phyloP scores from a whole-genome alignment of 1,140 invertebrate genomes.

The Heliconius hermathena region DNA sequence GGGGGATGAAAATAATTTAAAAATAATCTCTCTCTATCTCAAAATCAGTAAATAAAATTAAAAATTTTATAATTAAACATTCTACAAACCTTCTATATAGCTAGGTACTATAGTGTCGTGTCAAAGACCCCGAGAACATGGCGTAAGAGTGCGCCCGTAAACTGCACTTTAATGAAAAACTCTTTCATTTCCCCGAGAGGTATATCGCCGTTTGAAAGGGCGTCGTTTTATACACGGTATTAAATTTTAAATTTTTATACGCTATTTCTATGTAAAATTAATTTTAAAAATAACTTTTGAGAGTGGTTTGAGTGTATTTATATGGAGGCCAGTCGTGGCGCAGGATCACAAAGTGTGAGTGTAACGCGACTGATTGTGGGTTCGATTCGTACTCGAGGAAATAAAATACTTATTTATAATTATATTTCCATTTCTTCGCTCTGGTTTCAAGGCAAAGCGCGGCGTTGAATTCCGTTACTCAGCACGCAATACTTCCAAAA shows the following conservation, averaged over 20 bases:
- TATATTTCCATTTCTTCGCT: too few species aligned
- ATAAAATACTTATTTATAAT: too few species aligned
- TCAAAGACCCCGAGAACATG: background rate
- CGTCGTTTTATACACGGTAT: background rate
- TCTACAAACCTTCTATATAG: background rate
- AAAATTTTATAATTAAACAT: background rate
- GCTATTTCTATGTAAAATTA: background rate
- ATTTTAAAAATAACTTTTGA: background rate
- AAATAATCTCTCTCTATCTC: too few species aligned
- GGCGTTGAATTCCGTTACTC: too few species aligned
- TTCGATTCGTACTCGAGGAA: too few species aligned
- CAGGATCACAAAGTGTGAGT: too few species aligned
- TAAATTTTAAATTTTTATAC: background rate
- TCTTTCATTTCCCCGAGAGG: constrained; percentile 6
- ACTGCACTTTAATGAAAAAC: constrained; percentile 4
- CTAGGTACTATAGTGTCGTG: background rate
- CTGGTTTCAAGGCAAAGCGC: too few species aligned
- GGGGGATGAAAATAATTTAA: background rate
- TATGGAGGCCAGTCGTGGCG: too few species aligned
- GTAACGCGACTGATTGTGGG: too few species aligned
- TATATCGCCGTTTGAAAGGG: background rate
- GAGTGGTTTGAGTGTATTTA: background rate
- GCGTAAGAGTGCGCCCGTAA: background rate
- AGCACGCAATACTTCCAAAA: too few species aligned
- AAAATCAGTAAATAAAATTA: background rate